Percentiles rank a stretch among this genome's conserved stretches.
Evolutionary conservation across 2,888 invertebrate species (phyloP).

Genomic region (Epirrhoe tristata): DNA sequence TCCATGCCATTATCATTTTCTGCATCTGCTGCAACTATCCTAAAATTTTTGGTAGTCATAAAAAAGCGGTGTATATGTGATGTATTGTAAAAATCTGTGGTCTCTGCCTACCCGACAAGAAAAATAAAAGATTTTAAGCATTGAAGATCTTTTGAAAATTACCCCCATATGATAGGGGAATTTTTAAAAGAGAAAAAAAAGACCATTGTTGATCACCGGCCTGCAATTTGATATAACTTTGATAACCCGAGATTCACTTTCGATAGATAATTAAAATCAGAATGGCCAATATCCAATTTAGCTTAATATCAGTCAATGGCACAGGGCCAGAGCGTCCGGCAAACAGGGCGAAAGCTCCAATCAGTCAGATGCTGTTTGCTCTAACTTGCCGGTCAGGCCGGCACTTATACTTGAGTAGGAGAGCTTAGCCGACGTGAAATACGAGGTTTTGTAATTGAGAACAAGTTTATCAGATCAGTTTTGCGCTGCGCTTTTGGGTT

Average conservation of each 20-base stretch:
- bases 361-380: constrained; percentile 60
- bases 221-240: constrained; percentile 6
- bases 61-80: too few relatives aligned
- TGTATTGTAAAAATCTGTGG: too few relatives aligned
- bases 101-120: too few relatives aligned
- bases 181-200: neutral
- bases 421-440: constrained; percentile 30
- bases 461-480: neutral
- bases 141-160: too few relatives aligned
- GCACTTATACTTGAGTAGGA: constrained; percentile 54
- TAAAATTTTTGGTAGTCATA: too few relatives aligned
- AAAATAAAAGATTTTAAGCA: too few relatives aligned
- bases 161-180: too few relatives aligned
- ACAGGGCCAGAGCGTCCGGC: constrained; percentile 46
- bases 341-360: constrained; percentile 58
- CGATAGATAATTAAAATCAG: constrained; percentile 29
- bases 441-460: constrained; percentile 20
- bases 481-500: too few relatives aligned
- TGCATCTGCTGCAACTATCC: too few relatives aligned
- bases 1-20: too few relatives aligned
- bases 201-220: neutral
- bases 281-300: constrained; percentile 41
- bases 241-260: constrained; percentile 22
- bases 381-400: constrained; percentile 46
- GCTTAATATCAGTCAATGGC: constrained; percentile 41